These are phyloP conservation scores for Drosophila colorata DNA, from an alignment of 2,888 invertebrate genomes.

Conservation along the genomic window DNA sequence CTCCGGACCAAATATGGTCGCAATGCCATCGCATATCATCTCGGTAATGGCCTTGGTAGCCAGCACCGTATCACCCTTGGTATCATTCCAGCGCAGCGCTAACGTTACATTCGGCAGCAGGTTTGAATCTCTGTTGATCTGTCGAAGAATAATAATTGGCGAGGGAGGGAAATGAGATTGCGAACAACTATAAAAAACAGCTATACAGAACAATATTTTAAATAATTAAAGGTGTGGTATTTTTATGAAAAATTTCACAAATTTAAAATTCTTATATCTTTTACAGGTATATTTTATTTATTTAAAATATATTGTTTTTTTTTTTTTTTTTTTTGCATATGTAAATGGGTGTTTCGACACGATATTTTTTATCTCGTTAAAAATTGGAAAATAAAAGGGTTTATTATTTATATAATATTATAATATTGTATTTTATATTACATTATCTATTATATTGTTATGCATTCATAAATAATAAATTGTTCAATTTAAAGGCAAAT, in stretches of 20 bases:
- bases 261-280: too few relatives aligned
- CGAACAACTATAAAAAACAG: not conserved
- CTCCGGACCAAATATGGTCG: conserved; percentile 98
- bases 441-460: too few relatives aligned
- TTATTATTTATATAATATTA: too few relatives aligned
- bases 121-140: conserved; percentile 90
- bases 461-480: too few relatives aligned
- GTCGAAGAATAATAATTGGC: conserved; percentile 21
- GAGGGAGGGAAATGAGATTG: not conserved
- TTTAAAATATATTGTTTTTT: too few relatives aligned
- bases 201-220: not conserved
- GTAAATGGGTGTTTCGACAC: too few relatives aligned
- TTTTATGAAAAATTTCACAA: too few relatives aligned
- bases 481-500: too few relatives aligned
- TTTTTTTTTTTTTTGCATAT: not conserved
- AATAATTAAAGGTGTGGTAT: not conserved
- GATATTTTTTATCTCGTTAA: too few relatives aligned
- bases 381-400: too few relatives aligned
- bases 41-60: conserved; percentile 94
- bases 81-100: conserved; percentile 92
- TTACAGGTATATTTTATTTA: too few relatives aligned
- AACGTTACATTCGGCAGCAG: conserved; percentile 91
- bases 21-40: conserved; percentile 95
- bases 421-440: too few relatives aligned
- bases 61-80: conserved; percentile 92